Percentiles rank a stretch among this genome's conserved stretches.
Conservation (phyloP, 2,797 vertebrate species). For the Cheirogaleus major region DNA sequence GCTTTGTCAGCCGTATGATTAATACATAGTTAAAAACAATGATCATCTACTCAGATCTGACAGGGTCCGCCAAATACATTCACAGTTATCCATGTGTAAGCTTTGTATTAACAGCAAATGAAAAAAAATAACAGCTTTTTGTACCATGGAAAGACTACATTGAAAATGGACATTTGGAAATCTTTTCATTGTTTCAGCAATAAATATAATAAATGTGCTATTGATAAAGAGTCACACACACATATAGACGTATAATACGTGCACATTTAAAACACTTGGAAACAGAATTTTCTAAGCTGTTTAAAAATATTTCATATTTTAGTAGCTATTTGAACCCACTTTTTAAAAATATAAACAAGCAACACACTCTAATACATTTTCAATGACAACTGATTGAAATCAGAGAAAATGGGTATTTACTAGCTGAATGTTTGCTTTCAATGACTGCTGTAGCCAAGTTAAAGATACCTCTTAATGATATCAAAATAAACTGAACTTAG, state of each 20-base stretch:
- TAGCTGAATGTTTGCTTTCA: neutral
- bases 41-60: neutral
- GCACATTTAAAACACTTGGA: neutral
- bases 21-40: neutral
- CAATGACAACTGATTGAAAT: neutral
- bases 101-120: neutral
- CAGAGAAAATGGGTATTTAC: neutral
- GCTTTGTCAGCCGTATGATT: neutral
- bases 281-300: neutral
- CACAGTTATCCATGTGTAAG: neutral
- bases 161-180: neutral
- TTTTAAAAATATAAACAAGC: slow-evolving; percentile 17
- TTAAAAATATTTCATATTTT: slow-evolving; percentile 7
- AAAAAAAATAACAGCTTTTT: slow-evolving; percentile 15
- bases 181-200: neutral
- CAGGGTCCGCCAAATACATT: neutral
- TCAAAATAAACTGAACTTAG: neutral
- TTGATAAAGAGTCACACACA: neutral
- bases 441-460: neutral
- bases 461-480: neutral
- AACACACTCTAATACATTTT: neutral
- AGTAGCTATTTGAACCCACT: neutral
- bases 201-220: neutral
- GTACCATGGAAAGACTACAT: neutral
- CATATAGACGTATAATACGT: neutral